These are phyloP conservation scores for Nasua narica DNA, from an alignment of 2,797 vertebrate genomes.

Conservation along the genomic window DNA sequence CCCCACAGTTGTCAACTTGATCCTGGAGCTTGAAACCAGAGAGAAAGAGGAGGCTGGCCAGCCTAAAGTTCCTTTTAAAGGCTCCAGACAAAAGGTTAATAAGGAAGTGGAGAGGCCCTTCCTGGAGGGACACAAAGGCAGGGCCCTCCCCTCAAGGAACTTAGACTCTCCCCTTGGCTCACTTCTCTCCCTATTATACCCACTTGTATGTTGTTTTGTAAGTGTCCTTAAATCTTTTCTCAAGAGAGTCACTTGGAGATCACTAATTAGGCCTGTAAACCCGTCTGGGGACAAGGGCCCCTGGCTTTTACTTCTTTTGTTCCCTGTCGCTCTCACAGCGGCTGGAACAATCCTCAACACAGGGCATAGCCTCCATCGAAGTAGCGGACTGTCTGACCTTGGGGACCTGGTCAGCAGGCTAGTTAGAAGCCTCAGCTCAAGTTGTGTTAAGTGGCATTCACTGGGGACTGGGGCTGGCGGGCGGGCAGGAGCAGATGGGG, in stretches of 20 bases:
- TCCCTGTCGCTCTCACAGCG: neutral
- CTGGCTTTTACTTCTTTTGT: slow-evolving; percentile 54
- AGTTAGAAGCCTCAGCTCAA: slow-evolving; percentile 15
- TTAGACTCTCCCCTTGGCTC: slow-evolving; percentile 48
- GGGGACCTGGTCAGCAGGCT: slow-evolving; percentile 52
- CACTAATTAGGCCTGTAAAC: slow-evolving; percentile 60
- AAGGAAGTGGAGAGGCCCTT: slow-evolving; percentile 36
- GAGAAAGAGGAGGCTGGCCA: slow-evolving; percentile 18
- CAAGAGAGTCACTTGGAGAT: slow-evolving; percentile 13
- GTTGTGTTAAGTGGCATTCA: slow-evolving; percentile 44
- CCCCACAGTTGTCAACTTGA: slow-evolving; percentile 27
- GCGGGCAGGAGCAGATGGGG: slow-evolving; percentile 32
- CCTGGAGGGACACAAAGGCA: slow-evolving; percentile 29
- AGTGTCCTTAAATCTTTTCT: slow-evolving; percentile 61
- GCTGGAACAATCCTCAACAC: neutral
- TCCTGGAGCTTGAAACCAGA: slow-evolving; percentile 21
- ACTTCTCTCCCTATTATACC: neutral
- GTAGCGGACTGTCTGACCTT: slow-evolving; percentile 62
- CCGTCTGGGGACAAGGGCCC: slow-evolving; percentile 6
- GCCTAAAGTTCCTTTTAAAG: slow-evolving; percentile 40
- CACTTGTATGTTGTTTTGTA: slow-evolving; percentile 37
- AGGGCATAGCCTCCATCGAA: slow-evolving; percentile 12
- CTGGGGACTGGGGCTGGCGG: neutral
- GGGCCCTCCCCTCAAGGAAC: slow-evolving; percentile 55
- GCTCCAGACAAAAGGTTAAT: slow-evolving; percentile 57